Conservation (phyloP, 37 sponge, comb jelly and placozoan genomes). For the Ephydatia muelleri region DNA sequence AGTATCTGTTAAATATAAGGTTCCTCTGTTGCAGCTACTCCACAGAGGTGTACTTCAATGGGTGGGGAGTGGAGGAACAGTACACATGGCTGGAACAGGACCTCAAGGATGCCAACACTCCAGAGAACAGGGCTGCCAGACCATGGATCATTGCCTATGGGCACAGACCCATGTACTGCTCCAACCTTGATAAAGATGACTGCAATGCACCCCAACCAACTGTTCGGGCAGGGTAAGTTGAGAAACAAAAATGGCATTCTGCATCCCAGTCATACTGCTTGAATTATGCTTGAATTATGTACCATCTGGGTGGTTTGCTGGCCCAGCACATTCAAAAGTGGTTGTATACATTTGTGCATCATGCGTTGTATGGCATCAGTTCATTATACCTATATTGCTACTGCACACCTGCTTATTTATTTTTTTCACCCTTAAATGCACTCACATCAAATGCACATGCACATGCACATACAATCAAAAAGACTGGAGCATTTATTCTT, state of each 20-base stretch:
- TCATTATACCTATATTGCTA: too few relatives aligned
- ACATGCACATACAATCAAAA: too few relatives aligned
- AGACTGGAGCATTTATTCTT: conserved; percentile 46
- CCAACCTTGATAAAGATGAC: conserved; percentile 41
- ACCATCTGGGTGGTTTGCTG: too few relatives aligned
- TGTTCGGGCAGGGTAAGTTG: conserved; percentile 21
- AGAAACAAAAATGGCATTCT: background rate
- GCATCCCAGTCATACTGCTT: background rate
- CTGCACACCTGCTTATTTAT: background rate
- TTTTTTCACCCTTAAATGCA: background rate
- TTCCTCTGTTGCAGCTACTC: conserved; percentile 19
- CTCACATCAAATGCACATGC: too few relatives aligned
- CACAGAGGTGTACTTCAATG: conserved; percentile 55
- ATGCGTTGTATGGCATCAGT: too few relatives aligned
- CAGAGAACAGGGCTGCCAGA: background rate
- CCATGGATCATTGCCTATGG: conserved; percentile 70
- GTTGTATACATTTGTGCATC: too few relatives aligned
- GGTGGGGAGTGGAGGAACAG: conserved; percentile 29
- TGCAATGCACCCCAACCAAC: conserved; percentile 32
- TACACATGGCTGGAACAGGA: conserved; percentile 56
- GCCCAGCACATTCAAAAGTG: too few relatives aligned
- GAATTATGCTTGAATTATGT: background rate
- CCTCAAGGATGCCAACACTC: conserved; percentile 19
- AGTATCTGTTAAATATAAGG: too few relatives aligned
- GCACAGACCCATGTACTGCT: conserved; percentile 74